These are phyloP conservation scores for Tetramorium bicarinatum DNA, from an alignment of 2,888 invertebrate genomes.

Conservation along the genomic window DNA sequence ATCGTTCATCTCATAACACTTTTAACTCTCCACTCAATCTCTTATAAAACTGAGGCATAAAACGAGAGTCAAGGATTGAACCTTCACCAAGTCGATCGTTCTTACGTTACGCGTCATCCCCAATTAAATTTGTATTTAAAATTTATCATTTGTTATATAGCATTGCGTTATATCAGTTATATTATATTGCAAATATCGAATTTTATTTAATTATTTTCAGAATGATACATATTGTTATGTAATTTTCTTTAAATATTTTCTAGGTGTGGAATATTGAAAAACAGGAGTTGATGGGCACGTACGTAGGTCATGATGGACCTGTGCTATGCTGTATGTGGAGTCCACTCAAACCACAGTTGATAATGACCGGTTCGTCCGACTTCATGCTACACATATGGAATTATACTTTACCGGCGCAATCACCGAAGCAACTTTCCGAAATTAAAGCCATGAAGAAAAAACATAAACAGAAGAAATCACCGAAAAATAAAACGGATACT, in stretches of 20 bases:
- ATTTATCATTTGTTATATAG: neutral
- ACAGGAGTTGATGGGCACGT: constrained; percentile 88
- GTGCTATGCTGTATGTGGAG: constrained; percentile 90
- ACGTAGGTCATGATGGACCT: constrained; percentile 87
- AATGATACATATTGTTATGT: neutral
- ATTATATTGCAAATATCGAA: neutral
- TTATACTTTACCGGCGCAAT: constrained; percentile 55
- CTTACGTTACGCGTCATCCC: neutral
- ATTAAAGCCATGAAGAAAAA: constrained; percentile 70
- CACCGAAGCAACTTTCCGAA: constrained; percentile 70
- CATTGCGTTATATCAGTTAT: neutral
- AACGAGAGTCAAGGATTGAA: neutral
- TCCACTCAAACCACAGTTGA: constrained; percentile 88
- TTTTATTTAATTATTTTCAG: constrained; percentile 5
- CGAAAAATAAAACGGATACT: constrained; percentile 40
- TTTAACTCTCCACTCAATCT: neutral
- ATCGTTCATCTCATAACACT: neutral
- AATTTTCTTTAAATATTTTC: constrained; percentile 59
- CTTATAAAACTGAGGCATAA: neutral
- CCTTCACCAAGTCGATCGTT: neutral
- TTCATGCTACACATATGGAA: constrained; percentile 90
- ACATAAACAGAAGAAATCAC: constrained; percentile 52
- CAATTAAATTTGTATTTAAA: constrained; percentile 1
- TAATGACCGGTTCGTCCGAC: constrained; percentile 91
- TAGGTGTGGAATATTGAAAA: constrained; percentile 90